phyloP scores from a whole-genome alignment of 2,888 invertebrate genomes.

The Cosmia pyralina region DNA sequence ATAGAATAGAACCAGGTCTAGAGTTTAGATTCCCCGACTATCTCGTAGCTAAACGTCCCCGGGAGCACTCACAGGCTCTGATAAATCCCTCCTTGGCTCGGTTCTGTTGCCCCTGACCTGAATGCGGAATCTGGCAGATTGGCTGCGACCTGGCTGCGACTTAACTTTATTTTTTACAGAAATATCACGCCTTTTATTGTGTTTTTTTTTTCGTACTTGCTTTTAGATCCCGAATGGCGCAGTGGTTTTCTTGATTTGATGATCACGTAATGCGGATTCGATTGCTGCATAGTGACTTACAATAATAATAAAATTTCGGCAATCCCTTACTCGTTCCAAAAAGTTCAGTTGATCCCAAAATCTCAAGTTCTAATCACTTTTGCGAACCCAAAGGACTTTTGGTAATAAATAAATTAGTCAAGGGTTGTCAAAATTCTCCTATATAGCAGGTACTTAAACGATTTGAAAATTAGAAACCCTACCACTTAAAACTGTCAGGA shows the following conservation, averaged over 20 bases:
- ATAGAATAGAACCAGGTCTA: not conserved
- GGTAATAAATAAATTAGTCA: constrained; percentile 39
- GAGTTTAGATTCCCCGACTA: not conserved
- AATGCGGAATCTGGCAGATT: constrained; percentile 57
- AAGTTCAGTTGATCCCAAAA: constrained; percentile 13
- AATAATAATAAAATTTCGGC: not conserved
- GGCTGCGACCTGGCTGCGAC: constrained; percentile 44
- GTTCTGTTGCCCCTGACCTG: constrained; percentile 61
- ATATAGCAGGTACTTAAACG: constrained; percentile 15
- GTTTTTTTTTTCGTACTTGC: constrained; percentile 28
- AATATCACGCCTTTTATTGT: constrained; percentile 15
- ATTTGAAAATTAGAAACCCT: constrained; percentile 24
- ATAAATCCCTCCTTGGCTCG: constrained; percentile 62
- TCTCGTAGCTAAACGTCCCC: constrained; percentile 33
- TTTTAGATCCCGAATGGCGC: constrained; percentile 18
- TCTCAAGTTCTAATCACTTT: constrained; percentile 8
- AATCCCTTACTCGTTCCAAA: not conserved
- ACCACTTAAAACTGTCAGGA: constrained; percentile 33
- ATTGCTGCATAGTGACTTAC: not conserved
- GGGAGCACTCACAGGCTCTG: constrained; percentile 46
- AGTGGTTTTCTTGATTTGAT: not conserved
- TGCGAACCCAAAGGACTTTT: constrained; percentile 3
- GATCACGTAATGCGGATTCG: constrained; percentile 1
- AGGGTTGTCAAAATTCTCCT: constrained; percentile 44
- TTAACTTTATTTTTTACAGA: constrained; percentile 40